Conservation (phyloP, 2,797 vertebrate genomes). For the Gymnothorax reevesii region DNA sequence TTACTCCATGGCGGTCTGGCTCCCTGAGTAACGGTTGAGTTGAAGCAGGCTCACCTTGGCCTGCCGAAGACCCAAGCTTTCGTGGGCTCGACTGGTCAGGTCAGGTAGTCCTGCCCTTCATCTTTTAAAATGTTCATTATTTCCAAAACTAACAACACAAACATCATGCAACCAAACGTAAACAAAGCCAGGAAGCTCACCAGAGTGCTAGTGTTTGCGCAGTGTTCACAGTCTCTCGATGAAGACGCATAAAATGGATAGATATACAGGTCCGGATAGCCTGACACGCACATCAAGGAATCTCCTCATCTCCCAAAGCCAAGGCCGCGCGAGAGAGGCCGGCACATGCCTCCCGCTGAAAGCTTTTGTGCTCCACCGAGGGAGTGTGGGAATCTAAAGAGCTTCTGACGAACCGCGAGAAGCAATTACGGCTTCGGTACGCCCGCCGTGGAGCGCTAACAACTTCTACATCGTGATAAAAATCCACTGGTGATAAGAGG, state of each 20-base stretch:
- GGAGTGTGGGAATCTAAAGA: background rate
- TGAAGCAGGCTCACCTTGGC: background rate
- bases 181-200: background rate
- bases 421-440: background rate
- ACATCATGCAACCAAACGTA: background rate
- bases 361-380: background rate
- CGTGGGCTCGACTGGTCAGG: background rate
- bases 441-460: background rate
- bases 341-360: background rate
- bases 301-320: background rate
- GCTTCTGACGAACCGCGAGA: background rate
- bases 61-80: background rate
- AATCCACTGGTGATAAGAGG: constrained; percentile 9
- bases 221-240: background rate
- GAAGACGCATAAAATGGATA: background rate
- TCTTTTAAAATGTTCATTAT: background rate
- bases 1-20: background rate
- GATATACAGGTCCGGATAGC: background rate
- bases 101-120: background rate
- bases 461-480: constrained; percentile 7
- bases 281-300: background rate
- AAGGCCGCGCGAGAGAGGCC: background rate
- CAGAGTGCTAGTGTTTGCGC: background rate
- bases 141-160: background rate
- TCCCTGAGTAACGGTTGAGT: background rate